Evolutionary conservation across 2,113 vertebrate genomes (phyloP).

Genomic region (Siniperca chuatsi): DNA sequence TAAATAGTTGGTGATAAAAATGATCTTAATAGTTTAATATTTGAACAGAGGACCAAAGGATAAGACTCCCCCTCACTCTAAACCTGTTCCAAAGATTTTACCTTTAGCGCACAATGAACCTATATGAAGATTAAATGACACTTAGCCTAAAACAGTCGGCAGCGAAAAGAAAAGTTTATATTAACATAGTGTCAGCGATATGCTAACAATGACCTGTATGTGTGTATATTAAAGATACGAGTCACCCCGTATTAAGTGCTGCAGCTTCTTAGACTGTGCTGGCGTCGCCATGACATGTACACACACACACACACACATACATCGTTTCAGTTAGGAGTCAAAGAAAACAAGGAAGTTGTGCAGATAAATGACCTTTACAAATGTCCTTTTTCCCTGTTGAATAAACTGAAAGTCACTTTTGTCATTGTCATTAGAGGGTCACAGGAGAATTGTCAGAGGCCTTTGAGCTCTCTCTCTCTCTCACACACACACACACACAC

Average conservation of each 20-base stretch:
- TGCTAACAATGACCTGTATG: not conserved
- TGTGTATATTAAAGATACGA: not conserved
- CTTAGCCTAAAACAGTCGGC: too few species aligned
- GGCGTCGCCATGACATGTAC: too few species aligned
- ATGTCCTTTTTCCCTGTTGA: not conserved
- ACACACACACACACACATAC: too few species aligned
- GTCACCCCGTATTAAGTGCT: not conserved
- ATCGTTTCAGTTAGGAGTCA: too few species aligned
- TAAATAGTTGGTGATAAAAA: not conserved
- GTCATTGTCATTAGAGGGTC: too few species aligned
- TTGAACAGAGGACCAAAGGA: not conserved
- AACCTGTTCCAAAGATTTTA: not conserved
- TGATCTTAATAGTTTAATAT: not conserved
- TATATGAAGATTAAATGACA: not conserved
- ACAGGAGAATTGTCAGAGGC: too few species aligned
- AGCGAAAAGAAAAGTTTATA: not conserved
- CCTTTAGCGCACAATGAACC: not conserved
- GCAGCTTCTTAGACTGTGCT: too few species aligned
- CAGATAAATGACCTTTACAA: not conserved
- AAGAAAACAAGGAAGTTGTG: not conserved
- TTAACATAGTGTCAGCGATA: not conserved
- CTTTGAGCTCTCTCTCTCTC: too few species aligned
- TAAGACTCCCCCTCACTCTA: not conserved
- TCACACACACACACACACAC: too few species aligned
- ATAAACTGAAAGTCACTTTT: not conserved